Evolutionary conservation across 2,113 vertebrate genomes (phyloP).

Genomic region (Oreochromis spilurus): DNA sequence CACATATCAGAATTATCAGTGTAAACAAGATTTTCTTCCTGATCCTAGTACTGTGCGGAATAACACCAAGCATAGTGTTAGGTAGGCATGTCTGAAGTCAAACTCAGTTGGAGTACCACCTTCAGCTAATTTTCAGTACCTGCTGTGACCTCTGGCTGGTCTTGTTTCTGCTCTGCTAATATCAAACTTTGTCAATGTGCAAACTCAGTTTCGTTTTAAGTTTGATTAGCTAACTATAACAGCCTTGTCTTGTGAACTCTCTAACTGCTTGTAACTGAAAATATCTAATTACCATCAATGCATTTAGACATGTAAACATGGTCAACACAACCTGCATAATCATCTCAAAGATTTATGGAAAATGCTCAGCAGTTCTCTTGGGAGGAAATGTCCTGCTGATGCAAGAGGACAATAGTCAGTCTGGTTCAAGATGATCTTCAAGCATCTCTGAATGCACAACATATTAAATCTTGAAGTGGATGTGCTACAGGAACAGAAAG

Average conservation of each 20-base stretch:
- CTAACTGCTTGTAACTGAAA: neutral
- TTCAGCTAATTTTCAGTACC: neutral
- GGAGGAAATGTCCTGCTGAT: neutral
- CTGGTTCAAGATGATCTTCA: neutral
- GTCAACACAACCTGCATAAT: neutral
- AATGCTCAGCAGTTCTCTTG: neutral
- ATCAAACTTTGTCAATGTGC: neutral
- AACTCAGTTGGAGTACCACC: neutral
- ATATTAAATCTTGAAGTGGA: neutral
- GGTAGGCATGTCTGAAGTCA: neutral
- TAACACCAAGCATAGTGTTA: neutral
- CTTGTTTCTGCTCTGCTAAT: neutral
- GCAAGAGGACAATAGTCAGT: neutral
- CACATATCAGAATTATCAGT: neutral
- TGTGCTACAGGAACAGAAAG: neutral
- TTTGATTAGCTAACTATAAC: no score
- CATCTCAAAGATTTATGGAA: neutral
- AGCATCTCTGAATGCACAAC: neutral
- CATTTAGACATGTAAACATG: neutral
- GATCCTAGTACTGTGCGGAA: neutral
- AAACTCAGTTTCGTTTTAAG: neutral
- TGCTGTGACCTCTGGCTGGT: neutral
- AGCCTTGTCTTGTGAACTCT: no score
- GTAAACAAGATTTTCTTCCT: neutral
- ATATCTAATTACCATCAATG: neutral